These are phyloP conservation scores for Autographa gamma DNA, from an alignment of 2,888 invertebrate species.

Conservation along the genomic window DNA sequence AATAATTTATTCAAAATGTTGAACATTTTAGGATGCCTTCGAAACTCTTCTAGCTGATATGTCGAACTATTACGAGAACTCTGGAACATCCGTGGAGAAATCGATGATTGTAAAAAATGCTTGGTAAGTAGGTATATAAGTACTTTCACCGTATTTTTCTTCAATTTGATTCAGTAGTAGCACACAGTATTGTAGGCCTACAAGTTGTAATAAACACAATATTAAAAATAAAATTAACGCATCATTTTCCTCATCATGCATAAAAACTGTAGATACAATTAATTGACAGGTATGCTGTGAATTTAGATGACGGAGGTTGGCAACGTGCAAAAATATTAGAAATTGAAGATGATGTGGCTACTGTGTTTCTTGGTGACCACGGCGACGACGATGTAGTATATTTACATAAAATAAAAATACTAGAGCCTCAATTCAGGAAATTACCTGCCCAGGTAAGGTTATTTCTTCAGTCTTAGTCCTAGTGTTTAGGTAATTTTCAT, in stretches of 20 bases:
- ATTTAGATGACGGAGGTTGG: conserved; percentile 83
- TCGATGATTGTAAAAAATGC: conserved; percentile 82
- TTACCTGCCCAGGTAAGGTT: conserved; percentile 91
- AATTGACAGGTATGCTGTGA: conserved; percentile 80
- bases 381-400: conserved; percentile 91
- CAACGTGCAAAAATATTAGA: conserved; percentile 89
- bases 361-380: conserved; percentile 93
- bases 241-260: no score
- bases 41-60: conserved; percentile 86
- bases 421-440: conserved; percentile 90
- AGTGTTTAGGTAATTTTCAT: no score
- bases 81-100: conserved; percentile 80
- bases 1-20: neutral
- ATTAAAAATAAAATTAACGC: neutral
- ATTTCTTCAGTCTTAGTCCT: neutral
- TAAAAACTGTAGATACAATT: neutral
- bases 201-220: neutral
- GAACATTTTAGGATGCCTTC: conserved; percentile 75
- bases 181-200: neutral
- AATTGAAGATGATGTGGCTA: conserved; percentile 82
- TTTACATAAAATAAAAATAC: conserved; percentile 87
- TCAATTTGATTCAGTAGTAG: no score
- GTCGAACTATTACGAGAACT: conserved; percentile 80
- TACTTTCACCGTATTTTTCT: no score
- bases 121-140: no score